These are phyloP conservation scores for Drosophila hamatofila DNA, from an alignment of 2,888 invertebrate genomes.

Conservation along the genomic window DNA sequence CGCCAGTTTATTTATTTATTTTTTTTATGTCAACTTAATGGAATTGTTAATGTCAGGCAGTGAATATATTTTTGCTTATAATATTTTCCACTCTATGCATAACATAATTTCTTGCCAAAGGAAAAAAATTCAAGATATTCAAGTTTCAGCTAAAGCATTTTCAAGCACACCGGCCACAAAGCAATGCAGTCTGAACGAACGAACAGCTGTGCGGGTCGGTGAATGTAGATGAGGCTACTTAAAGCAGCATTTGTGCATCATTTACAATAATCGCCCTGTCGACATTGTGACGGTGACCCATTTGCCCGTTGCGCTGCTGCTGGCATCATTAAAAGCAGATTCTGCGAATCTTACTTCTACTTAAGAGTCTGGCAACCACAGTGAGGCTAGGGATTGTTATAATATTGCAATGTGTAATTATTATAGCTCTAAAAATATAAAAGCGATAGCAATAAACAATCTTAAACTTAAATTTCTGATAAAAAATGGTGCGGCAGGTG, in stretches of 20 bases:
- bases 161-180: conserved; percentile 12
- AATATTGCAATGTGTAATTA: conserved; percentile 4
- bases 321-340: conserved; percentile 69
- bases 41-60: conserved; percentile 68
- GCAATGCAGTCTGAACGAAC: conserved; percentile 16
- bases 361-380: conserved; percentile 12
- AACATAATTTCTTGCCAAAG: conserved; percentile 23
- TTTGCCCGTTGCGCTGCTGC: conserved; percentile 5
- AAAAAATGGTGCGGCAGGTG: not conserved
- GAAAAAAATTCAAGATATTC: conserved; percentile 32
- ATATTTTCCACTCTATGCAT: conserved; percentile 29
- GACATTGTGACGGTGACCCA: conserved; percentile 28
- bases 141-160: conserved; percentile 41
- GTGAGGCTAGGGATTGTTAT: conserved; percentile 5
- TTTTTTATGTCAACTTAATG: conserved; percentile 61
- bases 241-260: conserved; percentile 70
- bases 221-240: conserved; percentile 54
- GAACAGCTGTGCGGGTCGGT: conserved; percentile 10
- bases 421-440: not conserved
- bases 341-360: conserved; percentile 46
- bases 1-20: conserved; percentile 28
- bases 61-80: conserved; percentile 1
- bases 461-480: not conserved
- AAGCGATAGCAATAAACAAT: not conserved
- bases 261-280: conserved; percentile 67